Conservation (phyloP, 2,113 vertebrate species). For the Cyanocitta stelleri region DNA sequence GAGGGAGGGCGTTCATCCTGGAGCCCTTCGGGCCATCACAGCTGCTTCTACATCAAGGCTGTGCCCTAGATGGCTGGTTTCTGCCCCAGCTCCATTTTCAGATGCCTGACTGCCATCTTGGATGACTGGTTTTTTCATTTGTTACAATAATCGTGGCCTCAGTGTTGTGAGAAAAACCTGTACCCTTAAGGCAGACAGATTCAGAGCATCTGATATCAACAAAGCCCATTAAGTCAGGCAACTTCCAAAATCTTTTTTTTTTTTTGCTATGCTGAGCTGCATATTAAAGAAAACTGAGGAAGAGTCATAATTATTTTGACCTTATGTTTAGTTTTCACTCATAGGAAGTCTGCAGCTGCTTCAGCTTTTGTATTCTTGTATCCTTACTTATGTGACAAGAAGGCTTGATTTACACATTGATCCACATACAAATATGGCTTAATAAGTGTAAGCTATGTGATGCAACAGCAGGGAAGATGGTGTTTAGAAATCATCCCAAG, state of each 20-base stretch:
- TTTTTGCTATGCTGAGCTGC: background rate
- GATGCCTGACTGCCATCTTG: background rate
- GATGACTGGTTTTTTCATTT: background rate
- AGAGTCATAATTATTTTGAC: constrained; percentile 5
- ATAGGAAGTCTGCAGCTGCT: constrained; percentile 18
- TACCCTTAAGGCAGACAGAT: background rate
- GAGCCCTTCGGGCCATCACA: background rate
- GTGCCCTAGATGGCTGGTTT: background rate
- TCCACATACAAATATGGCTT: constrained; percentile 11
- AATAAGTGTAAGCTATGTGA: background rate
- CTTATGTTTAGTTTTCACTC: background rate
- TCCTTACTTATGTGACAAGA: constrained; percentile 9
- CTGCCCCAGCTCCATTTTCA: background rate
- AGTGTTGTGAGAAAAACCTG: background rate
- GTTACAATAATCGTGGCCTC: background rate
- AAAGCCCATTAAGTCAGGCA: background rate
- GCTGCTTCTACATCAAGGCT: background rate
- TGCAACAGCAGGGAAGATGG: constrained; percentile 16
- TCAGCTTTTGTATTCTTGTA: background rate
- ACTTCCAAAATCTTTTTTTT: background rate
- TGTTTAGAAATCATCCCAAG: background rate
- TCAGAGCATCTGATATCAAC: background rate
- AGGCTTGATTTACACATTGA: constrained; percentile 5
- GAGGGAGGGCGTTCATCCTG: background rate
- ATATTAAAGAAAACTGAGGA: background rate